Percentiles rank a stretch among this genome's conserved stretches.
Conservation (phyloP, 1,140 invertebrate species). For the Drosophila kohkoa region DNA sequence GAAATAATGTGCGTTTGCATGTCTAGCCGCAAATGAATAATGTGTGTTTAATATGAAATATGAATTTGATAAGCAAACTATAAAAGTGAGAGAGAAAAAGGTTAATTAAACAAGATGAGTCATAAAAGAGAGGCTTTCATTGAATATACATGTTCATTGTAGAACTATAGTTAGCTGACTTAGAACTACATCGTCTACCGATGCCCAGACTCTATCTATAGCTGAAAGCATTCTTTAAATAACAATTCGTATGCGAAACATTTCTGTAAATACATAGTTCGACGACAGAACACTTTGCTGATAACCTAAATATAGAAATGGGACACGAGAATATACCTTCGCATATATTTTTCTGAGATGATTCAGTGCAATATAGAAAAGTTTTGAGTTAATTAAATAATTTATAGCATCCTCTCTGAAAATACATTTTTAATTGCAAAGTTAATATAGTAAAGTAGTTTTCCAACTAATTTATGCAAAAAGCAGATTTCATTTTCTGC, state of each 20-base stretch:
- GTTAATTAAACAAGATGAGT: neutral
- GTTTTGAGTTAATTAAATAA: too few species aligned
- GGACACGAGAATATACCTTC: neutral
- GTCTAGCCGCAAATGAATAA: neutral
- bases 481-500: neutral
- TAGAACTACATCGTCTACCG: neutral
- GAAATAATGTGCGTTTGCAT: neutral
- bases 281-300: neutral
- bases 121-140: neutral
- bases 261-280: neutral
- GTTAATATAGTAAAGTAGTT: too few species aligned
- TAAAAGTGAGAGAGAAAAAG: neutral
- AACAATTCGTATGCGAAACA: neutral
- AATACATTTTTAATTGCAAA: too few species aligned
- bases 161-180: too few species aligned
- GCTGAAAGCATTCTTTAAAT: neutral
- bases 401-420: too few species aligned
- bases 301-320: conserved; percentile 1
- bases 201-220: conserved; percentile 4
- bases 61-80: neutral
- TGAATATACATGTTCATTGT: neutral
- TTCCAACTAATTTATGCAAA: too few species aligned
- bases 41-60: neutral
- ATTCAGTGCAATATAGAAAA: too few species aligned
- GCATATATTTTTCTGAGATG: neutral